phyloP scores from a whole-genome alignment of 2,797 vertebrate species.

The Centropyge bicolor region DNA sequence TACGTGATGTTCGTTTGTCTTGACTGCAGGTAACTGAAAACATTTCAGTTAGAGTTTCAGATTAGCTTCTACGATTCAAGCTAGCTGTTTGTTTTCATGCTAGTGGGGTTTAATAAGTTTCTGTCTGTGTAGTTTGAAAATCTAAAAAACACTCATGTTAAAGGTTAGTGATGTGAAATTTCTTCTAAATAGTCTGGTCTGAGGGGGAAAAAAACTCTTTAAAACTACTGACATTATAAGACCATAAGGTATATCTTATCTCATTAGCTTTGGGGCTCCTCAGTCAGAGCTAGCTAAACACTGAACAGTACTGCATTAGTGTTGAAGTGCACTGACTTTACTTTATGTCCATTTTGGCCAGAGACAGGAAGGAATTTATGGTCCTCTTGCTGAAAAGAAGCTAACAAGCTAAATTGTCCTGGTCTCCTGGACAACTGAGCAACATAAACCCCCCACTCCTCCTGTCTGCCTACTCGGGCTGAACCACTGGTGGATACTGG shows the following conservation, averaged over 20 bases:
- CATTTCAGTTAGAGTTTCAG: not conserved
- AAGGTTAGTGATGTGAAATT: not conserved
- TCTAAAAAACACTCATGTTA: not conserved
- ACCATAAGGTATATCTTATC: too few species aligned
- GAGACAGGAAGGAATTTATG: conserved; percentile 47
- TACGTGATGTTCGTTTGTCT: not conserved
- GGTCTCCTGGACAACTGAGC: conserved; percentile 77
- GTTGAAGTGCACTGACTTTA: not conserved
- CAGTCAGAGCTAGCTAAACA: not conserved
- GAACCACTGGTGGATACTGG: conserved; percentile 18
- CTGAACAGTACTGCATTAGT: not conserved
- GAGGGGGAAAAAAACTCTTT: not conserved
- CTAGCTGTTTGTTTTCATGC: not conserved
- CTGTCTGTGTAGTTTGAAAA: not conserved
- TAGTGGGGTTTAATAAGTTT: not conserved
- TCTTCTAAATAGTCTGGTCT: not conserved
- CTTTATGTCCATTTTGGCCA: conserved; percentile 13
- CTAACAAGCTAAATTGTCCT: conserved; percentile 50
- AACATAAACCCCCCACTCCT: conserved; percentile 61
- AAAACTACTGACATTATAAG: not conserved
- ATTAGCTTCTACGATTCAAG: not conserved
- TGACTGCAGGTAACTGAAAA: not conserved
- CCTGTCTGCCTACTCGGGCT: conserved; percentile 17
- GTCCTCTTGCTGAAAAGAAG: conserved; percentile 37
- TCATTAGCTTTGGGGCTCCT: not conserved